Base-by-base conservation (phyloP, 2,797 vertebrate genomes). In the Trichosurus vulpecula region DNA sequence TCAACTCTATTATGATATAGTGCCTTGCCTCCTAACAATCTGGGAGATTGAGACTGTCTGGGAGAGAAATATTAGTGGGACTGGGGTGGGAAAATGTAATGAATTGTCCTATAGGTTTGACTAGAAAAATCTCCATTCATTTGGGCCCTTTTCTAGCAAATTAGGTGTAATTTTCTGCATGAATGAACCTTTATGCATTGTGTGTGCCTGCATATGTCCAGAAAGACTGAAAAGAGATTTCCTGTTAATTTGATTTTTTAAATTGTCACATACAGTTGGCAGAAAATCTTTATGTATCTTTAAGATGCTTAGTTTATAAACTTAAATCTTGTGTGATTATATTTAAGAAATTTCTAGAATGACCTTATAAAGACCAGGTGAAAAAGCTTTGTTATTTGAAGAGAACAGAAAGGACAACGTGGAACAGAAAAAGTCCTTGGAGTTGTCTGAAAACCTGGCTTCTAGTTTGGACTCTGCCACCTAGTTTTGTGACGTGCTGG, bases 271-370 rank as follows among this genome's bases (percentile, higher is more conserved):
- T 22, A 87, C 3, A 2, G 92, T 95, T 94, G 92, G 91, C 98
- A 97, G 98, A 98, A 98, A 97, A 94, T 81, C 94, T 97, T 94
- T 92, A 94, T 92, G 96, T 74, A 87, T 96, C 91, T 97, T 0
- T 27, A 31, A 3, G 52, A 11, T 47, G 47, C 74, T 51, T 0
- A 10, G 74, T 57, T 61, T 89, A 5, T 55, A 35, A 41, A 19
- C 41, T 16, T 91, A 30, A 35, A 47, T 52, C 89, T 31, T 12
- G 4, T 29, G 2, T 19, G n/a, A 52, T 74, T 11, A 0, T 3
- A 11, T 35, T 58, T 52, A 54, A 74, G 66, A 74, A 74, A 41
- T 74, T 74, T 74, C 66, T 74, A 22, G 16, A 41, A 22, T 41
- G n/a, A 41, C 66, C n/a, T 22, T 81, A 47, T 41, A 25, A 81